Conservation (phyloP, 1,140 invertebrate species). For the Nebria ingens region DNA sequence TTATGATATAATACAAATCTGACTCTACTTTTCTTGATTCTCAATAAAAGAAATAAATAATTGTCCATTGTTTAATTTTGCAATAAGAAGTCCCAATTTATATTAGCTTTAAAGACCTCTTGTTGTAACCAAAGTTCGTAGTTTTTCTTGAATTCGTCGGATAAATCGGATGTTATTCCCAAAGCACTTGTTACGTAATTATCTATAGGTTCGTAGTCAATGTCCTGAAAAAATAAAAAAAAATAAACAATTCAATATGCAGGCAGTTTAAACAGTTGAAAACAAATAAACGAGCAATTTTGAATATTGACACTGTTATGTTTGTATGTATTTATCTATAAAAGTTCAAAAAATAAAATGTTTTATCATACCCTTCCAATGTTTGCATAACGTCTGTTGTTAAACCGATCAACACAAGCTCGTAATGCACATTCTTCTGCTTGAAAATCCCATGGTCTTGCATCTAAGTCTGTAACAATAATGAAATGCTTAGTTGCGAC, state of each 20-base stretch:
- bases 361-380: neutral
- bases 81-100: conserved; percentile 53
- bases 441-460: conserved; percentile 97
- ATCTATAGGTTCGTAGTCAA: conserved; percentile 78
- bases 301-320: conserved; percentile 9
- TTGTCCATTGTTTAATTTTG: neutral
- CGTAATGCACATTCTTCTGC: conserved; percentile 92
- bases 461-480: conserved; percentile 71
- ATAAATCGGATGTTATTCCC: conserved; percentile 69
- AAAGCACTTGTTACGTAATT: conserved; percentile 76
- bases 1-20: too few species aligned
- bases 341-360: neutral
- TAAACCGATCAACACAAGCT: conserved; percentile 90
- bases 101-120: conserved; percentile 84
- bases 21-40: too few species aligned
- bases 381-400: conserved; percentile 73
- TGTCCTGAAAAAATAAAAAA: conserved; percentile 32
- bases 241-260: conserved; percentile 9
- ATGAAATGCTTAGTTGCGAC: too few species aligned
- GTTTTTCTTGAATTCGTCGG: conserved; percentile 91
- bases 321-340: conserved; percentile 18
- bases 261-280: neutral
- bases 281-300: conserved; percentile 14
- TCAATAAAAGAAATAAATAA: too few species aligned
- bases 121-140: conserved; percentile 94